A percentile compares a stretch with the other conserved stretches of the same genome.
Evolutionary conservation across 2,888 invertebrate species (phyloP).

Genomic region (Baccha elongata): DNA sequence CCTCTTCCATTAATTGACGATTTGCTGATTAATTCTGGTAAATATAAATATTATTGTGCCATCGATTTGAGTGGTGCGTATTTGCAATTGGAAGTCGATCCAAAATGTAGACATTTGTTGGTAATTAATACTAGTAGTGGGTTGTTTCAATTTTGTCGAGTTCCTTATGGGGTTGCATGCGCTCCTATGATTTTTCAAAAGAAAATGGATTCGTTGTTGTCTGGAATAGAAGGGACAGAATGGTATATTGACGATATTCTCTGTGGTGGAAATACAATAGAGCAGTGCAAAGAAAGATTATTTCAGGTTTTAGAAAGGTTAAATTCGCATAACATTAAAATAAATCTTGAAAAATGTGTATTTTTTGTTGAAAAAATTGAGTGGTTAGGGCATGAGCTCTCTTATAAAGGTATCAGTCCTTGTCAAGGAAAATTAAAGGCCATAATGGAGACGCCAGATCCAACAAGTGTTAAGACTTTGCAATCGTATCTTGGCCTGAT

Average conservation of each 20-base stretch:
- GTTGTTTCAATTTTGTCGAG: slow-evolving; percentile 37
- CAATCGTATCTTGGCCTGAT: slow-evolving; percentile 19
- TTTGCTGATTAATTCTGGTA: slow-evolving; percentile 23
- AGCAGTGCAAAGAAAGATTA: background rate
- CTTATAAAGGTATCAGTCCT: background rate
- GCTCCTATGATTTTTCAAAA: slow-evolving; percentile 56
- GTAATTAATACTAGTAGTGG: slow-evolving; percentile 45
- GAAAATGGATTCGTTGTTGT: slow-evolving; percentile 35
- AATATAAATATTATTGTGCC: slow-evolving; percentile 40
- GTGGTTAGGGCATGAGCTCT: slow-evolving; percentile 3
- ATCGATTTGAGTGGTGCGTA: slow-evolving; percentile 18
- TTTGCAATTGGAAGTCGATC: no score
- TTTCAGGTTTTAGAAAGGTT: background rate
- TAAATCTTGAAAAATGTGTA: slow-evolving; percentile 32
- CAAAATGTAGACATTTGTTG: slow-evolving; percentile 15
- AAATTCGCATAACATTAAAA: slow-evolving; percentile 13
- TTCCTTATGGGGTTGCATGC: slow-evolving; percentile 45
- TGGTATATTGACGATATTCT: slow-evolving; percentile 56
- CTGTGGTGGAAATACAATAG: slow-evolving; percentile 20
- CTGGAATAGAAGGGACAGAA: slow-evolving; percentile 28
- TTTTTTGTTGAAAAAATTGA: slow-evolving; percentile 27
- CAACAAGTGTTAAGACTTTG: background rate
- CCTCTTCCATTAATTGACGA: slow-evolving; percentile 33
- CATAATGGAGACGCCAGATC: slow-evolving; percentile 1
- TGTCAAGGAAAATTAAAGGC: slow-evolving; percentile 14